phyloP scores from a whole-genome alignment of 2,113 vertebrate genomes.

The Hippocampus zosterae region DNA sequence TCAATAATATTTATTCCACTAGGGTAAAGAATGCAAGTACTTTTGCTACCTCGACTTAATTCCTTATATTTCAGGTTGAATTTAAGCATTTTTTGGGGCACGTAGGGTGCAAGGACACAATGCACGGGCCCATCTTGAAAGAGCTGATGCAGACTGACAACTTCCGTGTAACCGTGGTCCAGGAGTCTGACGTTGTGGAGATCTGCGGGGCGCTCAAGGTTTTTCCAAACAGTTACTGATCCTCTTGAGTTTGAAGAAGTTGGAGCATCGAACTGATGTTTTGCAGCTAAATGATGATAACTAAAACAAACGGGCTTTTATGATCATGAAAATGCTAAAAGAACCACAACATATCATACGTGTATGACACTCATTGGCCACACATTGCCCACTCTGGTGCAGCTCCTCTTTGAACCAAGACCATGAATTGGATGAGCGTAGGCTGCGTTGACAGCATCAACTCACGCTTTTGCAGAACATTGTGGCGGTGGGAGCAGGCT shows the following conservation, averaged over 20 bases:
- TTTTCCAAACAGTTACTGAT: not conserved
- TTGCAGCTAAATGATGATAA: not conserved
- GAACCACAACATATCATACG: no score
- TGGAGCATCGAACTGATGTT: not conserved
- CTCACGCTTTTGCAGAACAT: slow-evolving; percentile 75
- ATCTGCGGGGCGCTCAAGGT: slow-evolving; percentile 98
- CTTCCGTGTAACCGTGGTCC: slow-evolving; percentile 89
- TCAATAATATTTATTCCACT: no score
- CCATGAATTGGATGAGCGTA: not conserved
- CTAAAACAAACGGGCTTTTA: no score
- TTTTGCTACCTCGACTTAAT: no score
- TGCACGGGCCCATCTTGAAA: slow-evolving; percentile 80
- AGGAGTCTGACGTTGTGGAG: slow-evolving; percentile 91
- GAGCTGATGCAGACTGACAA: slow-evolving; percentile 91
- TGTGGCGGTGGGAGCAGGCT: slow-evolving; percentile 91
- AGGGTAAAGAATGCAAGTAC: no score
- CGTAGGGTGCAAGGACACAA: slow-evolving; percentile 81
- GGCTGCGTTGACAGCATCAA: not conserved
- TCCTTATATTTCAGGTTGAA: not conserved
- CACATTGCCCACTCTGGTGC: no score
- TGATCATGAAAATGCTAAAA: no score
- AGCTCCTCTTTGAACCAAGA: no score
- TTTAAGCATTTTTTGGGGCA: not conserved
- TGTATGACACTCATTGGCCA: no score
- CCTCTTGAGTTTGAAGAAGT: not conserved